These are phyloP conservation scores for Antechinus stuartii DNA, from an alignment of 2,113 vertebrate species.

Conservation along the genomic window DNA sequence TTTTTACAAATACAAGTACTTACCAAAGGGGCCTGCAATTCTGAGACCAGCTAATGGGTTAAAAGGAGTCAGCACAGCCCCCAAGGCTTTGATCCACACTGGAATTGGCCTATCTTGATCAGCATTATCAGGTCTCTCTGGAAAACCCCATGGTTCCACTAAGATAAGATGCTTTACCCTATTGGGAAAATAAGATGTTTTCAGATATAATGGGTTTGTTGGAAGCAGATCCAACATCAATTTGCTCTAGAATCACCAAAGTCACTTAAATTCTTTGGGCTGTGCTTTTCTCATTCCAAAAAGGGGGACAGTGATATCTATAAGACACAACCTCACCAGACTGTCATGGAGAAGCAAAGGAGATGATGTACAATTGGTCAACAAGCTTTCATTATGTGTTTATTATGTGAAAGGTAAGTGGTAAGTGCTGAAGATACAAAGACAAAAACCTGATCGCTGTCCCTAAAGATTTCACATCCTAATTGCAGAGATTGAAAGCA, in stretches of 20 bases:
- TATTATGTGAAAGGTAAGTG: background rate
- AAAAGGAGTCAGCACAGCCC: slow-evolving; percentile 93
- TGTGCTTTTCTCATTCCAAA: background rate
- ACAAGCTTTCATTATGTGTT: background rate
- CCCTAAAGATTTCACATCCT: background rate
- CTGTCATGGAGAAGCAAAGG: background rate
- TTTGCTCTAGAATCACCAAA: background rate
- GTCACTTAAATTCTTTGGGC: background rate
- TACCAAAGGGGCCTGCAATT: slow-evolving; percentile 96
- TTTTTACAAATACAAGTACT: slow-evolving; percentile 62
- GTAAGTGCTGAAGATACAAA: background rate
- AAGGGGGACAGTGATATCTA: background rate
- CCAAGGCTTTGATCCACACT: slow-evolving; percentile 95
- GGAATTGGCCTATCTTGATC: slow-evolving; percentile 92
- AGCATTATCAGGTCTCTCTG: slow-evolving; percentile 88
- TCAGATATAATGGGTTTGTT: background rate
- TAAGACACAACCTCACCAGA: background rate
- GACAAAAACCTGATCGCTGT: background rate
- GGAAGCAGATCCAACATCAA: background rate
- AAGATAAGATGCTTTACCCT: slow-evolving; percentile 95
- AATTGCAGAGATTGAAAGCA: background rate
- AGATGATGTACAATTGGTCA: background rate
- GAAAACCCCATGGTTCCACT: slow-evolving; percentile 98
- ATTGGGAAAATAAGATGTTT: slow-evolving; percentile 67
- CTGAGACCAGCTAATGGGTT: slow-evolving; percentile 96